A percentile compares a stretch with the other conserved stretches of the same genome.
These are phyloP conservation scores for Tenebrio molitor DNA, from an alignment of 1,140 invertebrate genomes.

Conservation along the genomic window DNA sequence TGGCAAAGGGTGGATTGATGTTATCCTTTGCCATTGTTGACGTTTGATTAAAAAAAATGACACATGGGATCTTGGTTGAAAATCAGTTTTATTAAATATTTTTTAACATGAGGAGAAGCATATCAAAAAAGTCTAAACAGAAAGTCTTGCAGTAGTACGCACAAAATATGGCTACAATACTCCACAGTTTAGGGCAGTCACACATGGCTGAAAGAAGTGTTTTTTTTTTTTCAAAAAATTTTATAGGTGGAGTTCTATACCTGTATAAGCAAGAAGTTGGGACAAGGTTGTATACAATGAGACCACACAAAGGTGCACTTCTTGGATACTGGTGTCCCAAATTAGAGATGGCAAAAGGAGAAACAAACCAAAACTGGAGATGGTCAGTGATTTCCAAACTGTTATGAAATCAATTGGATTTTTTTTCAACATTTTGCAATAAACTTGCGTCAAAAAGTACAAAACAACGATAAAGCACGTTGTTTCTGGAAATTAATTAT, in stretches of 20 bases:
- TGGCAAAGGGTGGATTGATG: conserved; percentile 40
- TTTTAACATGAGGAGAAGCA: background rate
- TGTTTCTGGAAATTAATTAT: conserved; percentile 55
- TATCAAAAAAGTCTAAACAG: conserved; percentile 14
- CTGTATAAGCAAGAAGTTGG: conserved; percentile 64
- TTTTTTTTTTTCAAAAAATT: conserved; percentile 22
- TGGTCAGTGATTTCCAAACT: conserved; percentile 66
- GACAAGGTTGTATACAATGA: conserved; percentile 62
- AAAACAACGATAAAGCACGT: conserved; percentile 53
- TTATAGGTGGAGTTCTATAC: conserved; percentile 54
- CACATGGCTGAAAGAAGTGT: conserved; percentile 56
- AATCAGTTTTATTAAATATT: conserved; percentile 1
- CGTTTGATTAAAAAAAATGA: conserved; percentile 13
- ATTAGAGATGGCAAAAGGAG: conserved; percentile 68
- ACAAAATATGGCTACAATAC: conserved; percentile 58
- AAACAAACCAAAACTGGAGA: conserved; percentile 68
- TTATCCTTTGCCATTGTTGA: conserved; percentile 5
- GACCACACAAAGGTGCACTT: conserved; percentile 61
- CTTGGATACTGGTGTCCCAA: conserved; percentile 67
- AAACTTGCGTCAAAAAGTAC: conserved; percentile 57
- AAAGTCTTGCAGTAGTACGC: conserved; percentile 46
- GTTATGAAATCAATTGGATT: conserved; percentile 47
- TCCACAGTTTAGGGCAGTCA: conserved; percentile 61
- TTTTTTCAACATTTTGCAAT: conserved; percentile 50
- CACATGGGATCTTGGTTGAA: conserved; percentile 21